Conservation (phyloP, 2,888 invertebrate species). For the Andrena minutula region DNA sequence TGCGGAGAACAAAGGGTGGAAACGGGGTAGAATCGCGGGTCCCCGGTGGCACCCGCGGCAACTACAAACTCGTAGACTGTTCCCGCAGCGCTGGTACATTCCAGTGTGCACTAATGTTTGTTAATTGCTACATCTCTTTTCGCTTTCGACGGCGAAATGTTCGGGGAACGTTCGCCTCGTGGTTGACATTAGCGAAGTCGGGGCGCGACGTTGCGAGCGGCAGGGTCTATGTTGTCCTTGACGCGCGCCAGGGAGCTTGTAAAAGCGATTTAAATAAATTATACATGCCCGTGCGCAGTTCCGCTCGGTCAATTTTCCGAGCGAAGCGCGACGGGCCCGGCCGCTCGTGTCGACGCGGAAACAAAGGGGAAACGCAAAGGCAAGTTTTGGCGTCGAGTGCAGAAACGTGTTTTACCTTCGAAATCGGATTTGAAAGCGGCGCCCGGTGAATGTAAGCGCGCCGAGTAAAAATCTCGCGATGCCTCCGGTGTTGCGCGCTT, state of each 20-base stretch:
- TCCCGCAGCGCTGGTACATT: conserved; percentile 16
- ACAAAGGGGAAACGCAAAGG: conserved; percentile 58
- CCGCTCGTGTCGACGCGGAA: conserved; percentile 3
- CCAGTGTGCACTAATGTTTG: conserved; percentile 9
- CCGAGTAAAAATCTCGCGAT: conserved; percentile 27
- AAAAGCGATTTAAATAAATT: conserved; percentile 58
- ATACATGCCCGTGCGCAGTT: conserved; percentile 28
- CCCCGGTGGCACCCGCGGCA: neutral
- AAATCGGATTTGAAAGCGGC: conserved; percentile 63
- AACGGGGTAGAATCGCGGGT: conserved; percentile 2
- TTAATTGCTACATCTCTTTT: neutral
- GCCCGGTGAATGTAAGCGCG: conserved; percentile 27
- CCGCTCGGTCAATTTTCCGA: conserved; percentile 47
- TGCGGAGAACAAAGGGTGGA: conserved; percentile 8
- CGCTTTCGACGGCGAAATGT: neutral
- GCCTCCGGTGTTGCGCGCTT: conserved; percentile 12
- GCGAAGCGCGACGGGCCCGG: neutral
- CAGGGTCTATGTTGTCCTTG: neutral
- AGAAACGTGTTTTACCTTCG: conserved; percentile 66
- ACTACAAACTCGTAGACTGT: neutral
- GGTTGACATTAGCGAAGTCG: neutral
- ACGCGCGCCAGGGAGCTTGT: conserved; percentile 19
- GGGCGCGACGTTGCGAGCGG: neutral
- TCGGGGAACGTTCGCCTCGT: neutral
- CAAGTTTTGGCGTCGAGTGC: conserved; percentile 65